Evolutionary conservation across 2,113 vertebrate genomes (phyloP), one percentile per base, ranked within the genome.

Genomic region (Channa maculata): DNA sequence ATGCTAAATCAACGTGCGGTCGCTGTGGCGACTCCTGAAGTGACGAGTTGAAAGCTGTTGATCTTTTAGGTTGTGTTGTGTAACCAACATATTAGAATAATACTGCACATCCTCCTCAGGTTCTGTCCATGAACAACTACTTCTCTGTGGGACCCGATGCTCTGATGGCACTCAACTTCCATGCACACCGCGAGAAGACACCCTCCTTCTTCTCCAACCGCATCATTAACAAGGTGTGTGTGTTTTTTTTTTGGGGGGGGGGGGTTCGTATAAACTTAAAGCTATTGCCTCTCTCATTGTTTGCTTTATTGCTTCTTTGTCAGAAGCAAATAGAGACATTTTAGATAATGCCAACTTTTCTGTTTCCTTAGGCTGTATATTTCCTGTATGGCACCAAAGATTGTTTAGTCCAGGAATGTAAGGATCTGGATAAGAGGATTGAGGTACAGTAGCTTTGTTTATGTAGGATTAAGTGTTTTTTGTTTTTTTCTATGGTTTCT

Each of bases 311-410:
- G 24, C 24, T 24, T 53, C n/a, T 1, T 36, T 37, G 5, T 37
- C 10, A 33, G 37, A 58, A 11, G 41, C 36, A 24, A 24, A 6
- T n/a, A 24, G 37, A 14, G 39, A 74, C 39, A 12, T 55, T 39
- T 15, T 33, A n/a, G 10, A 0, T 67, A 6, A 44, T 33, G 6
- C 64, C 2, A 14, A 3, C 9, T 1, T 38, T 55, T 68, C n/a
- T 70, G 2, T 67, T 39, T 54, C 77, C 14, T 0, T 71, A 99
- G 98, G 97, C 95, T 13, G 97, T 99, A 38, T 99, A 99, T 89
- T 96, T 99, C 89, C 96, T 99, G 83, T 99, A 99, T 66, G 98
- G 98, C 85, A 99, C 98, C 92, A 99, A 95, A 96, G 98, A 99
- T 82, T 99, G 98, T 89, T 94, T 99, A 86, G 95, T 99, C 58